phyloP scores from a whole-genome alignment of 1,140 invertebrate genomes.

The Eulimnadia texana region DNA sequence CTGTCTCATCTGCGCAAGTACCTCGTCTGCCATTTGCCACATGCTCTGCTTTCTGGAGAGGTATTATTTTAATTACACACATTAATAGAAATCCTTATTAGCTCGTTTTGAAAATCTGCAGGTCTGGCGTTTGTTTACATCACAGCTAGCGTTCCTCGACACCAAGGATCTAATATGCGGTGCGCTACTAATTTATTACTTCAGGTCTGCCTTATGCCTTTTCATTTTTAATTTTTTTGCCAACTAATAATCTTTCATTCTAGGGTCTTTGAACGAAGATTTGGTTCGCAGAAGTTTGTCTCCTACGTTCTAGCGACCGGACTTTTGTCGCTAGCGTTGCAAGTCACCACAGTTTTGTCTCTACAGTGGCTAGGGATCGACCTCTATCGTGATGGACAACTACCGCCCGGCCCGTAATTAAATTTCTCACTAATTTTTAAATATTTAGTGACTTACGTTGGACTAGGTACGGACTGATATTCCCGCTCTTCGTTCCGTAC shows the following conservation, averaged over 20 bases:
- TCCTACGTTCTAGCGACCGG: constrained; percentile 33
- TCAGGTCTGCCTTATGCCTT: constrained; percentile 25
- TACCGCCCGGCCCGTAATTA: constrained; percentile 33
- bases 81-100: too few species aligned
- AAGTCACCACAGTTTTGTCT: constrained; percentile 27
- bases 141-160: constrained; percentile 35
- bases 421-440: constrained; percentile 14
- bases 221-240: not conserved
- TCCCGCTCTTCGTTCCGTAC: constrained; percentile 35
- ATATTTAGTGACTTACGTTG: too few species aligned
- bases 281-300: constrained; percentile 38
- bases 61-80: constrained; percentile 23
- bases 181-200: constrained; percentile 38
- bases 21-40: constrained; percentile 29
- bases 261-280: constrained; percentile 39
- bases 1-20: constrained; percentile 30
- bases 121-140: constrained; percentile 34
- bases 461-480: constrained; percentile 32
- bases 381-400: constrained; percentile 25
- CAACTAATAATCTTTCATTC: not conserved
- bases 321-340: constrained; percentile 30
- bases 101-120: constrained; percentile 21
- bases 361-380: constrained; percentile 27
- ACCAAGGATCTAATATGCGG: constrained; percentile 38
- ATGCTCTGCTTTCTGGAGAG: constrained; percentile 28